phyloP scores from a whole-genome alignment of 2,888 invertebrate genomes.

The Drosophila paranaensis region DNA sequence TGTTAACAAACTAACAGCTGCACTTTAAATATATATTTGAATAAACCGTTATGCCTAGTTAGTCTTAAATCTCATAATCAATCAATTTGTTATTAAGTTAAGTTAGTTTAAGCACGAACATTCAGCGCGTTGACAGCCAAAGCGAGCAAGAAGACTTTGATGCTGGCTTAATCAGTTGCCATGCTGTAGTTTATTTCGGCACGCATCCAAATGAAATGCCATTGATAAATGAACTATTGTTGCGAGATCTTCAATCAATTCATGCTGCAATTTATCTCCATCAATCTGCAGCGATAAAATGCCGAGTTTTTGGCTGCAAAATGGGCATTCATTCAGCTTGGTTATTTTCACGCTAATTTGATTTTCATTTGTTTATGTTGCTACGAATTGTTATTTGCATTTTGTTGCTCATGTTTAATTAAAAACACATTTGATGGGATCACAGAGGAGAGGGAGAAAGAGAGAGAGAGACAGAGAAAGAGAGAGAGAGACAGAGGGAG shows the following conservation, averaged over 20 bases:
- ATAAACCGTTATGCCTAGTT: background rate
- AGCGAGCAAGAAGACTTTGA: slow-evolving; percentile 5
- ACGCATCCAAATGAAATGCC: slow-evolving; percentile 4
- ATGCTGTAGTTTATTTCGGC: slow-evolving; percentile 13
- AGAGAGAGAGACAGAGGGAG: slow-evolving; percentile 1
- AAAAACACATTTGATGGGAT: slow-evolving; percentile 62
- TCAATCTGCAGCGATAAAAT: slow-evolving; percentile 22
- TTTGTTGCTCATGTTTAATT: slow-evolving; percentile 71
- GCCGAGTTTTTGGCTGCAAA: slow-evolving; percentile 8
- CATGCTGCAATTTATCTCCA: slow-evolving; percentile 27
- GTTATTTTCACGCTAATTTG: slow-evolving; percentile 57
- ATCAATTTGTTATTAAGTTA: background rate
- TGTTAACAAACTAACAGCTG: background rate
- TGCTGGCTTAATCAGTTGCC: slow-evolving; percentile 21
- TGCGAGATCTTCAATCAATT: slow-evolving; percentile 26
- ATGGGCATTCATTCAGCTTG: slow-evolving; percentile 22
- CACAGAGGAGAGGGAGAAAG: background rate
- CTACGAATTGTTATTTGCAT: slow-evolving; percentile 59
- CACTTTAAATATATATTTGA: background rate
- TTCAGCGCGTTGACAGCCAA: background rate
- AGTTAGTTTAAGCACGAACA: background rate
- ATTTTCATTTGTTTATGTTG: slow-evolving; percentile 69
- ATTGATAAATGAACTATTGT: slow-evolving; percentile 31
- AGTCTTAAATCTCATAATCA: background rate
- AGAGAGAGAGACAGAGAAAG: background rate